Evolutionary conservation across 2,797 vertebrate genomes (phyloP).

Genomic region (Myotis daubentonii): DNA sequence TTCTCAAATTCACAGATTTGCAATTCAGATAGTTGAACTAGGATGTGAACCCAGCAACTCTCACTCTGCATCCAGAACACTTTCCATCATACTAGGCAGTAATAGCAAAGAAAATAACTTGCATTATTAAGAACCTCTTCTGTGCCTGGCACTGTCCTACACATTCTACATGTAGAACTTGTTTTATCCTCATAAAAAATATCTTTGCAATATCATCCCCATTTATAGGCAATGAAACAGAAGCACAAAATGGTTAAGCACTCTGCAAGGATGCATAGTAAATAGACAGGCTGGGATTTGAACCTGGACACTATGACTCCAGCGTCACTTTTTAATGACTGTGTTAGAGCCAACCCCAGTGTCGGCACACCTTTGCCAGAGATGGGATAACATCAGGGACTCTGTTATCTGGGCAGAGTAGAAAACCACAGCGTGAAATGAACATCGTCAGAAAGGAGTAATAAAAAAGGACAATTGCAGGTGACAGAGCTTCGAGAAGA

Average conservation of each 20-base stretch:
- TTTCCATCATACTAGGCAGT: not conserved
- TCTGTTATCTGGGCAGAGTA: not conserved
- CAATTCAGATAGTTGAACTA: not conserved
- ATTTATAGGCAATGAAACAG: not conserved
- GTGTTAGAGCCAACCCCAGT: not conserved
- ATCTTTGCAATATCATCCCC: not conserved
- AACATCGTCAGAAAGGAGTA: not conserved
- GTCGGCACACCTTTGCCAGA: not conserved
- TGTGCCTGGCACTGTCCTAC: not conserved
- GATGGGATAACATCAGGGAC: not conserved
- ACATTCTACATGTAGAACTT: not conserved
- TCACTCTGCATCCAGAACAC: not conserved
- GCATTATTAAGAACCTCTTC: not conserved
- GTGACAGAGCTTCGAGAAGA: not conserved
- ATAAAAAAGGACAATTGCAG: not conserved
- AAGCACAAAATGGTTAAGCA: not conserved
- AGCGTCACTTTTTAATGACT: not conserved
- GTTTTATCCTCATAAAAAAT: conserved; percentile 6
- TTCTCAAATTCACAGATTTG: not conserved
- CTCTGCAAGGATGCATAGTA: not conserved
- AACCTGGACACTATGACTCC: not conserved
- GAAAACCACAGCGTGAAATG: not conserved
- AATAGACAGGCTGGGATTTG: not conserved
- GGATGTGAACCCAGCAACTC: not conserved
- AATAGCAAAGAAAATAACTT: not conserved